Evolutionary conservation across 2,113 vertebrate genomes (phyloP).

Genomic region (Athene cunicularia): DNA sequence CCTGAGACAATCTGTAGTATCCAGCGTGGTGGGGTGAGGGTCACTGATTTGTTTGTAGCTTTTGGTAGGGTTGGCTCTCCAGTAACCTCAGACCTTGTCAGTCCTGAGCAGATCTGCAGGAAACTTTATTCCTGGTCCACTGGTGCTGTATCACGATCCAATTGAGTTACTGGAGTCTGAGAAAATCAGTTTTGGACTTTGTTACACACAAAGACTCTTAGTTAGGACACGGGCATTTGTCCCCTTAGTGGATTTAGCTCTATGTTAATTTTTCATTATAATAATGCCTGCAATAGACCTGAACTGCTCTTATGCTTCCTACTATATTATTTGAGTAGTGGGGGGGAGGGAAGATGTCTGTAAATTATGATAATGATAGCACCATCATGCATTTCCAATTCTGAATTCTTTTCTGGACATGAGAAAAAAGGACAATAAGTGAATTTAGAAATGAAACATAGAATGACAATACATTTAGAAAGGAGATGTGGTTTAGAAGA

Average conservation of each 20-base stretch:
- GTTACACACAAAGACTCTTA: background rate
- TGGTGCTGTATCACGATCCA: background rate
- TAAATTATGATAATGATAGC: background rate
- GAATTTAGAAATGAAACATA: background rate
- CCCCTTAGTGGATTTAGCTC: background rate
- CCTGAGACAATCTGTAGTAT: background rate
- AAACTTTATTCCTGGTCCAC: background rate
- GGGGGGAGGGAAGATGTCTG: background rate
- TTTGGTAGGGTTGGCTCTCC: rapidly evolving
- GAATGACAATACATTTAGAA: background rate
- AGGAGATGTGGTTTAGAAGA: background rate
- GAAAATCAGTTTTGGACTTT: background rate
- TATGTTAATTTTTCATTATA: background rate
- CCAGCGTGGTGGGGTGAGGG: rapidly evolving
- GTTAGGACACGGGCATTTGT: background rate
- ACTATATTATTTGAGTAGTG: background rate
- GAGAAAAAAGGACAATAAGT: background rate
- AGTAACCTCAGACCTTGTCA: background rate
- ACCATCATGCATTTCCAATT: background rate
- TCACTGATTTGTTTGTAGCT: background rate
- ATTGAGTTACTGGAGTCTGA: background rate
- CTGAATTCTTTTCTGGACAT: background rate
- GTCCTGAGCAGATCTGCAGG: background rate
- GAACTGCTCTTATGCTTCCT: background rate
- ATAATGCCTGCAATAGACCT: background rate